phyloP scores from a whole-genome alignment of 2,888 invertebrate species.

The Ophion obscuratus region DNA sequence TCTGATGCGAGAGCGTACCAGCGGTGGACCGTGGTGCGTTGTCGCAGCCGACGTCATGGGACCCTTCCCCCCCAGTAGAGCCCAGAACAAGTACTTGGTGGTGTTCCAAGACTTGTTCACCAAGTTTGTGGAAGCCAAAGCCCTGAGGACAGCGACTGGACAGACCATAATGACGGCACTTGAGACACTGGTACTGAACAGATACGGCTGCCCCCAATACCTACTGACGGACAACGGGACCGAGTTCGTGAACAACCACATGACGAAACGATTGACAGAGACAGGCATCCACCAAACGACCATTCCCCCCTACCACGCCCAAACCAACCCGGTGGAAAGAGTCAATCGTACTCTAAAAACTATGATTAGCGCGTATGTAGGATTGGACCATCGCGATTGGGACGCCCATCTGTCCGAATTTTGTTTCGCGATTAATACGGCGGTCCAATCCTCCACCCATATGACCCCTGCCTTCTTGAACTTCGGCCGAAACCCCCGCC shows the following conservation, averaged over 20 bases:
- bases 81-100: conserved; percentile 57
- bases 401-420: no score
- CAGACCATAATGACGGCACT: conserved; percentile 10
- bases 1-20: conserved; percentile 5
- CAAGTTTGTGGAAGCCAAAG: conserved; percentile 47
- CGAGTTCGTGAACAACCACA: no score
- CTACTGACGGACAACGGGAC: no score
- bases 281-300: conserved; percentile 1
- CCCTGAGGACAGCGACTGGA: not conserved
- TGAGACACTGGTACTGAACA: not conserved
- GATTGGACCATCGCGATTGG: no score
- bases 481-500: no score
- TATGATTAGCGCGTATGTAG: not conserved
- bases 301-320: conserved; percentile 13
- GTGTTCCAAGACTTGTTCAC: conserved; percentile 68
- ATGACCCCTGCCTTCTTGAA: no score
- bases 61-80: conserved; percentile 54
- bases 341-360: not conserved
- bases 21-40: not conserved
- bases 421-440: no score
- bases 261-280: not conserved
- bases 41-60: conserved; percentile 64
- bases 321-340: conserved; percentile 15
- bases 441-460: no score
- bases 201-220: not conserved